phyloP scores from a whole-genome alignment of 2,113 vertebrate genomes.

The Toxotes chatareus region DNA sequence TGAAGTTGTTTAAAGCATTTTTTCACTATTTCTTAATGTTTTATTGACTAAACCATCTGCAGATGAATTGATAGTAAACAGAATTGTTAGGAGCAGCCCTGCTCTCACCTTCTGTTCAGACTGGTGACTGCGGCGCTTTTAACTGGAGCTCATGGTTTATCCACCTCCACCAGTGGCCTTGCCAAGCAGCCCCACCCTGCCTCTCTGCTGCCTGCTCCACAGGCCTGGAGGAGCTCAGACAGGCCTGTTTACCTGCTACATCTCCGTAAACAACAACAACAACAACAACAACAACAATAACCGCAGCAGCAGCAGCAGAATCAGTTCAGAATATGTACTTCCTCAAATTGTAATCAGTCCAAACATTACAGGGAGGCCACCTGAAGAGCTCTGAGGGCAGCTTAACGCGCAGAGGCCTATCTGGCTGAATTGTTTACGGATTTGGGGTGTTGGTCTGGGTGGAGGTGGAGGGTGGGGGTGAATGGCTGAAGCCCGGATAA shows the following conservation, averaged over 20 bases:
- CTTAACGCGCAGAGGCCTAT: conserved; percentile 15
- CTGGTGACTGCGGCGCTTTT: conserved; percentile 5
- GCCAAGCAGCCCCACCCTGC: conserved; percentile 74
- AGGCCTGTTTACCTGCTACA: conserved; percentile 55
- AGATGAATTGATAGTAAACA: background rate
- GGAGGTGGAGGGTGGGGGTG: background rate
- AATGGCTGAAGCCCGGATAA: background rate
- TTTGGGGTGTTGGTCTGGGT: conserved; percentile 41
- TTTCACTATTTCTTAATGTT: no score
- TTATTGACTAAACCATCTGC: no score
- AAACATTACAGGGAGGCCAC: background rate
- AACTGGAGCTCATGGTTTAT: conserved; percentile 21
- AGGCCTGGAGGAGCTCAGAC: conserved; percentile 6
- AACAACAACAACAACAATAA: background rate
- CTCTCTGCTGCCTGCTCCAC: conserved; percentile 36
- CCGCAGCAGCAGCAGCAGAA: background rate
- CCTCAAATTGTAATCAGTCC: background rate
- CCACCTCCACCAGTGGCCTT: conserved; percentile 50
- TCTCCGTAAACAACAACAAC: conserved; percentile 12
- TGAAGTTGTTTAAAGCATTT: no score
- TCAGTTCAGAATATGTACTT: background rate
- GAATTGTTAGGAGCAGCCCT: background rate
- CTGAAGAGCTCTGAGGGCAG: background rate
- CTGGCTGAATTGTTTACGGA: rapidly evolving
- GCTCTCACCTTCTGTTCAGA: conserved; percentile 18